Percentiles rank a stretch among this genome's conserved stretches.
Conservation (phyloP, 2,113 vertebrate genomes). For the Capricornis sumatraensis region DNA sequence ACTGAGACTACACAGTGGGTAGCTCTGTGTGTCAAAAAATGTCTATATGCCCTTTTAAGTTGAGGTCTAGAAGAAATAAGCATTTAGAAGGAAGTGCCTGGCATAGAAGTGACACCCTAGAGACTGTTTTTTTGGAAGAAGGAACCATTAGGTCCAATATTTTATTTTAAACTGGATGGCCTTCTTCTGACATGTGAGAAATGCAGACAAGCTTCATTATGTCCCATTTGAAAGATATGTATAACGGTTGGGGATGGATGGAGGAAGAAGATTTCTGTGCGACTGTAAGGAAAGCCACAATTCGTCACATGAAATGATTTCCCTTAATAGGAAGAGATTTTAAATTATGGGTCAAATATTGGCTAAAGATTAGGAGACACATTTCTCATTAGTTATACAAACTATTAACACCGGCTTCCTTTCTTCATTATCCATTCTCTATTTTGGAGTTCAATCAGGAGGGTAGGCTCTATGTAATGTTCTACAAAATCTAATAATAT, state of each 20-base stretch:
- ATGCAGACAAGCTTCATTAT: not conserved
- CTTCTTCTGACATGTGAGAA: not conserved
- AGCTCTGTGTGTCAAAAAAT: not conserved
- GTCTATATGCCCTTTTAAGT: not conserved
- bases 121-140: not conserved
- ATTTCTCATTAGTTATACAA: not conserved
- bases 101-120: not conserved
- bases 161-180: not conserved
- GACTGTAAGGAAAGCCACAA: not conserved
- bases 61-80: not conserved
- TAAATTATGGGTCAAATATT: constrained; percentile 1
- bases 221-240: not conserved
- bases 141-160: not conserved
- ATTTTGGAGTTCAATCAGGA: not conserved
- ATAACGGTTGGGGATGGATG: not conserved
- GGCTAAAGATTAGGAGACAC: not conserved
- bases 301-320: constrained; percentile 13
- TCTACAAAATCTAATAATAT: not conserved
- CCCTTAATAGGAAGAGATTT: not conserved
- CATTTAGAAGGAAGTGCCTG: not conserved
- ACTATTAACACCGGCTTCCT: not conserved
- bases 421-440: not conserved
- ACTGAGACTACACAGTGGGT: not conserved
- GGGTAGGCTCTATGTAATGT: not conserved
- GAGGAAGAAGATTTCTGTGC: not conserved